A percentile compares a stretch with the other conserved stretches of the same genome.
These are phyloP conservation scores for Polypedilum pembai DNA, from an alignment of 1,140 invertebrate species.

Conservation along the genomic window DNA sequence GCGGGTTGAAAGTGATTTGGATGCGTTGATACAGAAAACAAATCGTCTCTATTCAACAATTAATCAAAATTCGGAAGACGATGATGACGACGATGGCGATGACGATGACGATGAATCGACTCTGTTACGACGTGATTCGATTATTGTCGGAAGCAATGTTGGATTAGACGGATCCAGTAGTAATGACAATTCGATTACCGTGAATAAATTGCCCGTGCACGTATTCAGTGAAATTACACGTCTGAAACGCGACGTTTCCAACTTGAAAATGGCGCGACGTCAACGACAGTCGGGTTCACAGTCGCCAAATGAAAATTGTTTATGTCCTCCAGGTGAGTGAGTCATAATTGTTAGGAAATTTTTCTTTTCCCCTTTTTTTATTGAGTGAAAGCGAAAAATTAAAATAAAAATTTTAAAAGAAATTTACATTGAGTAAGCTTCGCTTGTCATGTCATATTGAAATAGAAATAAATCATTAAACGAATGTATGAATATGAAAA, in stretches of 20 bases:
- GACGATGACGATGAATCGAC: neutral
- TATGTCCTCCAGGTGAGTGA: slow-evolving; percentile 23
- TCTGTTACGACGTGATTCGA: slow-evolving; percentile 20
- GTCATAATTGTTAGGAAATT: too few species aligned
- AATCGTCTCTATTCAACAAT: slow-evolving; percentile 27
- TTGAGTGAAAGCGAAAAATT: too few species aligned
- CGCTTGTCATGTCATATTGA: neutral
- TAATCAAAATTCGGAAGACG: slow-evolving; percentile 23
- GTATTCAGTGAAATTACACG: slow-evolving; percentile 15
- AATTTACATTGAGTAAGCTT: too few species aligned
- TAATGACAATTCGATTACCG: neutral
- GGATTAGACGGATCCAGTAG: neutral
- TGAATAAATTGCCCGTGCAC: slow-evolving; percentile 4
- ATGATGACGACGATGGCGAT: too few species aligned
- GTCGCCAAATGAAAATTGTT: slow-evolving; percentile 26
- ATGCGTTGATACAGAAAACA: slow-evolving; percentile 20
- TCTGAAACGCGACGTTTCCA: slow-evolving; percentile 15
- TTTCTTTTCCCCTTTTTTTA: too few species aligned
- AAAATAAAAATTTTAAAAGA: too few species aligned
- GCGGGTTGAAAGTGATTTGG: slow-evolving; percentile 14
- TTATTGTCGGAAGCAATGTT: slow-evolving; percentile 3
- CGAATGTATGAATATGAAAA: neutral
- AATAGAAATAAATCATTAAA: neutral
- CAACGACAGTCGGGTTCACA: slow-evolving; percentile 10
- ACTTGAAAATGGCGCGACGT: slow-evolving; percentile 26